phyloP scores from a whole-genome alignment of 2,888 invertebrate genomes.

The Athetis lepigone region DNA sequence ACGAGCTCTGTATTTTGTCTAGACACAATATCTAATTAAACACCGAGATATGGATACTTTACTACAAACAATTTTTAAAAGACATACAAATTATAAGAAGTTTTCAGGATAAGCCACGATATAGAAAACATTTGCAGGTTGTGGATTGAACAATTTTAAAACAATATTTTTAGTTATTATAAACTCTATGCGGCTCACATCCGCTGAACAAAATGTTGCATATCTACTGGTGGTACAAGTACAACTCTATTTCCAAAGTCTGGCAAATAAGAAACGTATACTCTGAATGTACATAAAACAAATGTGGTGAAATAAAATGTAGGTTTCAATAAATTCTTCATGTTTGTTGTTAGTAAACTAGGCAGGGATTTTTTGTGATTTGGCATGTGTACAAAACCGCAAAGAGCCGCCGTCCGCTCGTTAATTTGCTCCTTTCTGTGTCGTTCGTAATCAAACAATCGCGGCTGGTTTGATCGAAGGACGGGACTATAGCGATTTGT shows the following conservation, averaged over 20 bases:
- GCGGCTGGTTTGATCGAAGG: constrained; percentile 67
- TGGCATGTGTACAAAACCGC: constrained; percentile 48
- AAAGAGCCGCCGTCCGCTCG: constrained; percentile 50
- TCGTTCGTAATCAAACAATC: constrained; percentile 70
- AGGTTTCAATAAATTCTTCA: constrained; percentile 14
- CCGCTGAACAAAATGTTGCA: constrained; percentile 5
- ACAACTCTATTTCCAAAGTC: background rate
- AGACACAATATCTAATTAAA: no score
- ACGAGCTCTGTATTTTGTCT: constrained; percentile 7
- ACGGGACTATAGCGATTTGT: constrained; percentile 72
- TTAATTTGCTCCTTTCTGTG: constrained; percentile 59
- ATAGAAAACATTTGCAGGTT: no score
- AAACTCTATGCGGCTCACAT: no score
- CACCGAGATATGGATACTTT: no score
- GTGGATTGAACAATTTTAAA: no score
- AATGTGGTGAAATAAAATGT: constrained; percentile 3
- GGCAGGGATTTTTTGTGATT: constrained; percentile 45
- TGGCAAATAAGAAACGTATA: background rate
- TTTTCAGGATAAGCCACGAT: no score
- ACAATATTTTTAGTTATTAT: no score
- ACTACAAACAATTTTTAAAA: no score
- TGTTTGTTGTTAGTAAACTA: constrained; percentile 27
- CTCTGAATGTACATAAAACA: background rate
- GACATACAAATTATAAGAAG: no score
- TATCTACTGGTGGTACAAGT: constrained; percentile 15